These are phyloP conservation scores for Orthosia cruda DNA, from an alignment of 2,888 invertebrate species.

Conservation along the genomic window DNA sequence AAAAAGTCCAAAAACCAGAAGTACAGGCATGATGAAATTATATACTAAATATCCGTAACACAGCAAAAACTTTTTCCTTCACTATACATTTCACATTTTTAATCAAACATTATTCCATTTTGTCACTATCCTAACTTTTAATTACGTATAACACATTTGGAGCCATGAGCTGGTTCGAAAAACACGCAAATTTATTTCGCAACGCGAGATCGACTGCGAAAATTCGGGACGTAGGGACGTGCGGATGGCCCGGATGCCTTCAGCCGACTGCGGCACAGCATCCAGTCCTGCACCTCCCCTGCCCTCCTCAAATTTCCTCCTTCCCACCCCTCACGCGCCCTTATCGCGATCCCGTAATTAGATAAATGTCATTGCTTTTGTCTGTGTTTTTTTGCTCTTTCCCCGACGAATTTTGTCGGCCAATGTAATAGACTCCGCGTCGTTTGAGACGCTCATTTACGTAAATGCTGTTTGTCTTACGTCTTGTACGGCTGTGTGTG, in stretches of 20 bases:
- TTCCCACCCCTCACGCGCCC: constrained; percentile 76
- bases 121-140: constrained; percentile 59
- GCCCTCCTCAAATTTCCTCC: constrained; percentile 70
- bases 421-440: constrained; percentile 78
- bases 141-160: constrained; percentile 55
- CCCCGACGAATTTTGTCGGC: constrained; percentile 77
- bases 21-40: constrained; percentile 75
- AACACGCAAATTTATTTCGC: constrained; percentile 54
- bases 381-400: constrained; percentile 81
- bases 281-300: constrained; percentile 73
- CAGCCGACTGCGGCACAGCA: constrained; percentile 84
- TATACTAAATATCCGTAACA: constrained; percentile 72
- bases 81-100: constrained; percentile 76
- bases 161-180: constrained; percentile 50
- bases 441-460: constrained; percentile 75
- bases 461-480: constrained; percentile 71
- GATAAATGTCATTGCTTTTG: constrained; percentile 91
- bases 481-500: constrained; percentile 50
- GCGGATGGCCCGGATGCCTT: constrained; percentile 65
- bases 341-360: constrained; percentile 91
- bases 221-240: constrained; percentile 56
- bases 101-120: constrained; percentile 57
- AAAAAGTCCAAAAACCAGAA: constrained; percentile 81
- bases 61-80: constrained; percentile 68
- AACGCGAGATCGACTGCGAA: constrained; percentile 50